A percentile compares a stretch with the other conserved stretches of the same genome.
Evolutionary conservation across 2,888 invertebrate species (phyloP).

Genomic region (Altica lythri): DNA sequence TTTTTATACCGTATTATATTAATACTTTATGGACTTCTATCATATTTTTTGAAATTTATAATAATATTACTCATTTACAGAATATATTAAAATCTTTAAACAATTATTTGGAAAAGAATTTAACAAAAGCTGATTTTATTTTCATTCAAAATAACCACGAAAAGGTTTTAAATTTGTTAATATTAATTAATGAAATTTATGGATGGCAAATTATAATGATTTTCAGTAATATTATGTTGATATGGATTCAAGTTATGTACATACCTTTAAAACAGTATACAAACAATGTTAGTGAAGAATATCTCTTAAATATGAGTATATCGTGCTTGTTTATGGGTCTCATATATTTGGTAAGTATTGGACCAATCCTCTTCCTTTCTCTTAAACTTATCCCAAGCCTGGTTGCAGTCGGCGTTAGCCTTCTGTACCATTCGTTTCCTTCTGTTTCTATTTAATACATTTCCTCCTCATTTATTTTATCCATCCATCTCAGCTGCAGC

Average conservation of each 20-base stretch:
- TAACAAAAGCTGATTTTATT: not conserved
- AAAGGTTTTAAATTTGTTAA: not conserved
- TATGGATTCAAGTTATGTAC: not conserved
- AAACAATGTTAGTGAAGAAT: not conserved
- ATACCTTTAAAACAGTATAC: not conserved
- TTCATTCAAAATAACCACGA: slow-evolving; percentile 2
- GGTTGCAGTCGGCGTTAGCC: too few relatives aligned
- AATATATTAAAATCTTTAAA: not conserved
- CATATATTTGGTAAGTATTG: not conserved
- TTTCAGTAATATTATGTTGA: not conserved
- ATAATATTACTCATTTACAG: not conserved
- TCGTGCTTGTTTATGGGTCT: not conserved
- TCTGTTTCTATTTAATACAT: too few relatives aligned
- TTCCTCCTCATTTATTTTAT: too few relatives aligned
- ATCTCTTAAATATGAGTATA: not conserved
- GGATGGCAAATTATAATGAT: not conserved
- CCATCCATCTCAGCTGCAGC: too few relatives aligned
- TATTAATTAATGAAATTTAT: not conserved
- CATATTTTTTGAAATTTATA: not conserved
- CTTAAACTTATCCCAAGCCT: too few relatives aligned
- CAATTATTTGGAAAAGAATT: not conserved
- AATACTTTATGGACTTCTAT: not conserved
- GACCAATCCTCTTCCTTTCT: not conserved
- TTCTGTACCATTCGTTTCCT: too few relatives aligned
- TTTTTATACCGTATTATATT: not conserved